These are phyloP conservation scores for Bibio marci DNA, from an alignment of 2,888 invertebrate genomes.

Conservation along the genomic window DNA sequence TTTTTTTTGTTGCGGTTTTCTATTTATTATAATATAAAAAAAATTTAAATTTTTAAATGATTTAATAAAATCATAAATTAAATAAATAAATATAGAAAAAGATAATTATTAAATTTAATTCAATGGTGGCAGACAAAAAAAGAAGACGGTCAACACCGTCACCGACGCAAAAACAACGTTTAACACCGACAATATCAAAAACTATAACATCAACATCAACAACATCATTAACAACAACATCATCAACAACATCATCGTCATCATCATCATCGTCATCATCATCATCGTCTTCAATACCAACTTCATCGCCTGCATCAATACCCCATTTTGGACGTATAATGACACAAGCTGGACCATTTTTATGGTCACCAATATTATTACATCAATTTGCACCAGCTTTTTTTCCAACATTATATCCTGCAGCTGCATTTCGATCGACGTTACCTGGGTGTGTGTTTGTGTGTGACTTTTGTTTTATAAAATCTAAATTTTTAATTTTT, in stretches of 20 bases:
- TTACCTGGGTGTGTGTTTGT: constrained; percentile 50
- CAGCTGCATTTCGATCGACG: constrained; percentile 44
- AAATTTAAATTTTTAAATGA: too few relatives aligned
- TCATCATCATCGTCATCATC: background rate
- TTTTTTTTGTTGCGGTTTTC: too few relatives aligned
- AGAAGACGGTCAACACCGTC: constrained; percentile 6
- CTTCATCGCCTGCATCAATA: background rate
- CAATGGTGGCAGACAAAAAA: constrained; percentile 6
- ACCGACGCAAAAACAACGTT: constrained; percentile 1
- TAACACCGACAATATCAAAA: background rate
- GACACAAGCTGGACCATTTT: constrained; percentile 43
- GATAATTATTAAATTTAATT: too few relatives aligned
- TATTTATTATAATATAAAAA: too few relatives aligned
- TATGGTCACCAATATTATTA: constrained; percentile 58
- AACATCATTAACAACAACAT: background rate
- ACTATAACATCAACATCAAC: background rate
- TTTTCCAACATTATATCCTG: constrained; percentile 52
- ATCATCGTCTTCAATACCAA: too few relatives aligned
- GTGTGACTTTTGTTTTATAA: background rate
- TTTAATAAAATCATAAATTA: background rate
- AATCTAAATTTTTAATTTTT: background rate
- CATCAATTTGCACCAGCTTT: constrained; percentile 61
- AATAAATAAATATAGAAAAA: constrained; percentile 1
- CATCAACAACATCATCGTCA: background rate
- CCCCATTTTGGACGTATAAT: constrained; percentile 20